phyloP scores from a whole-genome alignment of 2,888 invertebrate genomes.

The Trissolcus brochymenae region DNA sequence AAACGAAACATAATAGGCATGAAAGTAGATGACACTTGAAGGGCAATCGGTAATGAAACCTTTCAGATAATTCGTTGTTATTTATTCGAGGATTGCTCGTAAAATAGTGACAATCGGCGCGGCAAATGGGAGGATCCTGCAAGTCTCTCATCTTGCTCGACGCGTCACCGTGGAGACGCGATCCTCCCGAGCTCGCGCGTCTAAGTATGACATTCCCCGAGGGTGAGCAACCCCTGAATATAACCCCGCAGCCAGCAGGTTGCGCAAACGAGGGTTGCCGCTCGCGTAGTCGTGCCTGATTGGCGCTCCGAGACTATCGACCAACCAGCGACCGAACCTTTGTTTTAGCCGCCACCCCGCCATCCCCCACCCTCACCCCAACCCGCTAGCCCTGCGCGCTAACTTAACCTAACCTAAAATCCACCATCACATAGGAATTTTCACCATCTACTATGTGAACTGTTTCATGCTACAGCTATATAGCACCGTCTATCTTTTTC shows the following conservation, averaged over 20 bases:
- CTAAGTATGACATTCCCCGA: conserved; percentile 50
- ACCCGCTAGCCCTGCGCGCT: conserved; percentile 27
- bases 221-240: conserved; percentile 59
- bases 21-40: conserved; percentile 40
- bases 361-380: conserved; percentile 41
- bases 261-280: conserved; percentile 66
- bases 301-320: conserved; percentile 76
- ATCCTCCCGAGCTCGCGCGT: conserved; percentile 55
- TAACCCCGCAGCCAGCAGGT: conserved; percentile 61
- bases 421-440: conserved; percentile 31
- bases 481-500: not conserved
- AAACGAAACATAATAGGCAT: conserved; percentile 38
- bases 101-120: conserved; percentile 45
- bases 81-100: conserved; percentile 29
- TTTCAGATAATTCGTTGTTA: conserved; percentile 46
- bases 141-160: conserved; percentile 53
- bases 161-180: conserved; percentile 71
- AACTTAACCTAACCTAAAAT: conserved; percentile 59
- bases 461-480: no score
- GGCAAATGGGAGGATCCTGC: conserved; percentile 50
- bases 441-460: conserved; percentile 6
- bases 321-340: conserved; percentile 74
- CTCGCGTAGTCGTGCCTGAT: conserved; percentile 72
- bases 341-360: conserved; percentile 74
- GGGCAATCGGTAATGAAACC: conserved; percentile 45